Evolutionary conservation across 2,113 vertebrate genomes (phyloP).

Genomic region (Gorsachius goisagi): DNA sequence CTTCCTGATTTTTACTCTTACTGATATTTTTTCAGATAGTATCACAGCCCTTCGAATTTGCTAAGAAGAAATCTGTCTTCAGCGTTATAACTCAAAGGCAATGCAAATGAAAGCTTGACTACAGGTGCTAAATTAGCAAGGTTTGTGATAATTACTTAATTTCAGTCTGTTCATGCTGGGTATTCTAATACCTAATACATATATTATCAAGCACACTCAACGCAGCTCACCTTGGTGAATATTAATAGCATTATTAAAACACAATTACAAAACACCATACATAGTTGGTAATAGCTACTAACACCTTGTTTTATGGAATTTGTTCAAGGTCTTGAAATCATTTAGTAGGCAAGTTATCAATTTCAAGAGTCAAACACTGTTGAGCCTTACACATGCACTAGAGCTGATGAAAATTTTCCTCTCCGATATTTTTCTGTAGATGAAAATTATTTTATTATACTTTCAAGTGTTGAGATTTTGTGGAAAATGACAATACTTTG

Average conservation of each 20-base stretch:
- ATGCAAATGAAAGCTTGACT: neutral
- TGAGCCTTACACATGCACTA: neutral
- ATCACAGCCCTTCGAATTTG: neutral
- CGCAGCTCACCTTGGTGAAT: neutral
- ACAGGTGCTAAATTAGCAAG: neutral
- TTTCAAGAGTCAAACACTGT: neutral
- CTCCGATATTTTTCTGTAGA: neutral
- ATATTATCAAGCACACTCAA: neutral
- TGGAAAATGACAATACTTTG: neutral
- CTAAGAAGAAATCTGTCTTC: neutral
- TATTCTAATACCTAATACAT: neutral
- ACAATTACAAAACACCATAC: neutral
- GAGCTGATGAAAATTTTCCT: neutral
- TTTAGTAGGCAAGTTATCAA: neutral
- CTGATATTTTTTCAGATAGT: neutral
- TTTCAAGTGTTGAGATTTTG: neutral
- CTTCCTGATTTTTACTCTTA: neutral
- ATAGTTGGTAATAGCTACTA: neutral
- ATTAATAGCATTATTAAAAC: constrained; percentile 38
- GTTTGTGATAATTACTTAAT: constrained; percentile 8
- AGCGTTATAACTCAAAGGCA: neutral
- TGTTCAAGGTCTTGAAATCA: neutral
- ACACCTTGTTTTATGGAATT: neutral
- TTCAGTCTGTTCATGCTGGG: neutral
- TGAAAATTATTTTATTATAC: neutral